Evolutionary conservation across 2,888 invertebrate genomes (phyloP).

Genomic region (Macrosiphum euphorbiae): DNA sequence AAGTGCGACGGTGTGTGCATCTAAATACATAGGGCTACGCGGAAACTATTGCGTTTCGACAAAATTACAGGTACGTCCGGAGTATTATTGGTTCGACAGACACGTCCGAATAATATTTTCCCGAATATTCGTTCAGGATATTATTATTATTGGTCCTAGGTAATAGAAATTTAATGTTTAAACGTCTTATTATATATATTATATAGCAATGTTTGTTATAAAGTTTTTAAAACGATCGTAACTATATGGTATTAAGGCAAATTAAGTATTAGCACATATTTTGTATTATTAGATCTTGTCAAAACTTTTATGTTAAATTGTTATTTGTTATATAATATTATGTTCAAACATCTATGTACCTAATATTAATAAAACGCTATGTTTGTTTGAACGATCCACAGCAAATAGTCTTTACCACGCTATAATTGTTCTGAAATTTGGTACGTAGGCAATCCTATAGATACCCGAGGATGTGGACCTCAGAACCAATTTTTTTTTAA

Average conservation of each 20-base stretch:
- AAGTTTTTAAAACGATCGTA: background rate
- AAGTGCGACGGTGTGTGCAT: background rate
- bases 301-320: background rate
- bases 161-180: background rate
- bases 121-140: background rate
- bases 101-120: background rate
- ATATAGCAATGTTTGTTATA: background rate
- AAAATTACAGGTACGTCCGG: background rate
- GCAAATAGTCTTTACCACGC: too few relatives aligned
- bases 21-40: background rate
- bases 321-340: too few relatives aligned
- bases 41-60: background rate
- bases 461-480: too few relatives aligned
- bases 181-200: background rate
- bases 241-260: background rate
- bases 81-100: too few relatives aligned
- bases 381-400: too few relatives aligned
- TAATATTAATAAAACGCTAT: background rate
- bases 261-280: background rate
- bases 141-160: too few relatives aligned
- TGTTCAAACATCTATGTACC: background rate
- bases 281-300: background rate
- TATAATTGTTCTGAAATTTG: too few relatives aligned
- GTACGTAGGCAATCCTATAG: too few relatives aligned
- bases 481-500: too few relatives aligned